Evolutionary conservation across 2,113 vertebrate species (phyloP), one percentile per base, ranked within the genome.

Genomic region (Cinclus cinclus): DNA sequence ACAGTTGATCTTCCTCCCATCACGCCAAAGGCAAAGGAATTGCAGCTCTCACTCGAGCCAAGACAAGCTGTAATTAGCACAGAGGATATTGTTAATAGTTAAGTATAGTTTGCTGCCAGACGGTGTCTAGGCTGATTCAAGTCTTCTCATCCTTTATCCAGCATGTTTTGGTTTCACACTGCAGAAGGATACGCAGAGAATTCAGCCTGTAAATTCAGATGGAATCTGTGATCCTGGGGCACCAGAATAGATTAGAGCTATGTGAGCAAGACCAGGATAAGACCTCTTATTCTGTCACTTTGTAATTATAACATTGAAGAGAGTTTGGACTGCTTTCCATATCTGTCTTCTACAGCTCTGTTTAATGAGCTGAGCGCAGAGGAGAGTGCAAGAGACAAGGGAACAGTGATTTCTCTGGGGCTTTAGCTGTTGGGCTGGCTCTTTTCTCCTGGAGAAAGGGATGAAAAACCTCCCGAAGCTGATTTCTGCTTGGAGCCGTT

Each of bases 11-110:
- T 74, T 89, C 50, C 39, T 83, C 67, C 31, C 23, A 17, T 90
- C 44, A 41, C 7, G 92, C 94, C 95, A 90, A 94, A 96, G 94
- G 93, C 93, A 71, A 94, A 94, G 83, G 71, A 96, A 95, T 94
- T 94, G 73, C 88, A 90, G 35, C 79, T 92, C 37, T 93, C 92
- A 39, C 68, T 75, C 44, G 77, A 78, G 75, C 80, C 82, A 83
- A 95, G 82, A 31, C 82, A 90, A 89, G 93, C 4, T 94, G 71
- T 95, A 94, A 97, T 96, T 96, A 90, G 88, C 89, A 78, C 64
- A 65, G 86, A 94, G 93, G 88, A 94, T 93, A 53, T 92, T 13
- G 56, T 92, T 95, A 87, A 92, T 79, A 60, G 79, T 91, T 95
- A 91, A 83, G 80, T 92, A 56, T 84, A 78, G 64, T 78, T 94